Evolutionary conservation across 2,797 vertebrate species (phyloP).

Genomic region (Notolabrus celidotus): DNA sequence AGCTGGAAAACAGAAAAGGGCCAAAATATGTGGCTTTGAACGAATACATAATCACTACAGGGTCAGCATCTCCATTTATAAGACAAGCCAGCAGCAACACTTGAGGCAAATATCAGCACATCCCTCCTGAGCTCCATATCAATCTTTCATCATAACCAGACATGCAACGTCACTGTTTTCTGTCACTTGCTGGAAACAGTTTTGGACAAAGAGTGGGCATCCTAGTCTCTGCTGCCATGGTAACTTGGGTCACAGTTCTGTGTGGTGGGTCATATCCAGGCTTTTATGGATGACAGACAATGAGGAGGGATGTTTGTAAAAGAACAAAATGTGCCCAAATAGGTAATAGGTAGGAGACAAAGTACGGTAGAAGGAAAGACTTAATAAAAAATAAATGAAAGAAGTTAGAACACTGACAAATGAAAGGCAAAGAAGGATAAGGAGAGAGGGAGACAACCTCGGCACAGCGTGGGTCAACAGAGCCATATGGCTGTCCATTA

Average conservation of each 20-base stretch:
- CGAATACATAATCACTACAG: slow-evolving; percentile 16
- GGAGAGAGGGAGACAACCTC: slow-evolving; percentile 65
- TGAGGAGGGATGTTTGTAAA: slow-evolving; percentile 52
- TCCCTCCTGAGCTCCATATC: slow-evolving; percentile 32
- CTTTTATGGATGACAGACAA: slow-evolving; percentile 67
- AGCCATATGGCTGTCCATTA: slow-evolving; percentile 90
- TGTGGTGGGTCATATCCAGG: slow-evolving; percentile 77
- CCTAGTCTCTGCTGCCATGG: slow-evolving; percentile 82
- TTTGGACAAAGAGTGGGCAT: slow-evolving; percentile 75
- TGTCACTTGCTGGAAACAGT: slow-evolving; percentile 73
- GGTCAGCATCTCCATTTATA: slow-evolving; percentile 19
- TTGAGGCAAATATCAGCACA: slow-evolving; percentile 38
- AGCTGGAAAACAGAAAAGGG: background rate
- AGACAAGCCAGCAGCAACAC: slow-evolving; percentile 34
- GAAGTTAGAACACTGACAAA: slow-evolving; percentile 48
- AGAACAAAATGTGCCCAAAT: slow-evolving; percentile 56
- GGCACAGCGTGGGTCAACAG: slow-evolving; percentile 88
- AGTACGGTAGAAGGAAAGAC: slow-evolving; percentile 35
- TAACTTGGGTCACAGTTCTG: slow-evolving; percentile 80
- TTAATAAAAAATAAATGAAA: slow-evolving; percentile 55
- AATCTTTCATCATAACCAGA: slow-evolving; percentile 40
- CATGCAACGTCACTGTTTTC: slow-evolving; percentile 69
- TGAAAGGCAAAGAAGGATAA: slow-evolving; percentile 55
- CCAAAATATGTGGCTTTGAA: background rate
- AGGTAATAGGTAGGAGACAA: slow-evolving; percentile 52